phyloP scores from a whole-genome alignment of 2,888 invertebrate species.

The Cinara cedri region DNA sequence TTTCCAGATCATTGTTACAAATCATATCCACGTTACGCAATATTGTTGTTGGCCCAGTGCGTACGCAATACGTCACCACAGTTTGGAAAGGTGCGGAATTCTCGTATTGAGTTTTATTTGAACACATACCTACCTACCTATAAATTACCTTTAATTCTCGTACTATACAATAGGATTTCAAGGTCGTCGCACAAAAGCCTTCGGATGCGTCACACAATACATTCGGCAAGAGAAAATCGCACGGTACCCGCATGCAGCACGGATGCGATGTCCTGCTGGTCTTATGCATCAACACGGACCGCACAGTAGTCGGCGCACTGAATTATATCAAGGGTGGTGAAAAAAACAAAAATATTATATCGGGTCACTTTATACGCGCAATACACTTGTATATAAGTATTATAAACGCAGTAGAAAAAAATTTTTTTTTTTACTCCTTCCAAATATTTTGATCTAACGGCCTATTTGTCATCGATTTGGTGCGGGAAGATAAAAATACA shows the following conservation, averaged over 20 bases:
- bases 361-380: conserved; percentile 3
- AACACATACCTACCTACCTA: not conserved
- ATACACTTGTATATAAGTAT: not conserved
- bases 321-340: not conserved
- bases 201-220: too few species aligned
- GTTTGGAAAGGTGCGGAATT: conserved; percentile 43
- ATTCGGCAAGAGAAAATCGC: conserved; percentile 33
- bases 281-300: not conserved
- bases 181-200: conserved; percentile 38
- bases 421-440: not conserved
- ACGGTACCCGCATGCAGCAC: conserved; percentile 28
- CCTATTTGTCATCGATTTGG: conserved; percentile 51
- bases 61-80: too few species aligned
- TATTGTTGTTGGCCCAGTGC: not conserved
- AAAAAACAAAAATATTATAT: not conserved
- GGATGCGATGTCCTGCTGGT: conserved; percentile 18
- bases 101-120: not conserved
- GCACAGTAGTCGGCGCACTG: not conserved
- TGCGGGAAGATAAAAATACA: conserved; percentile 1
- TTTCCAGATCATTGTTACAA: not conserved
- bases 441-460: conserved; percentile 50
- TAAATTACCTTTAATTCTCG: too few species aligned
- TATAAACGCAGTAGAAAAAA: not conserved
- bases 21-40: not conserved
- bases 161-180: conserved; percentile 37